Evolutionary conservation across 1,140 invertebrate genomes (phyloP).

Genomic region (Nasonia longicornis): DNA sequence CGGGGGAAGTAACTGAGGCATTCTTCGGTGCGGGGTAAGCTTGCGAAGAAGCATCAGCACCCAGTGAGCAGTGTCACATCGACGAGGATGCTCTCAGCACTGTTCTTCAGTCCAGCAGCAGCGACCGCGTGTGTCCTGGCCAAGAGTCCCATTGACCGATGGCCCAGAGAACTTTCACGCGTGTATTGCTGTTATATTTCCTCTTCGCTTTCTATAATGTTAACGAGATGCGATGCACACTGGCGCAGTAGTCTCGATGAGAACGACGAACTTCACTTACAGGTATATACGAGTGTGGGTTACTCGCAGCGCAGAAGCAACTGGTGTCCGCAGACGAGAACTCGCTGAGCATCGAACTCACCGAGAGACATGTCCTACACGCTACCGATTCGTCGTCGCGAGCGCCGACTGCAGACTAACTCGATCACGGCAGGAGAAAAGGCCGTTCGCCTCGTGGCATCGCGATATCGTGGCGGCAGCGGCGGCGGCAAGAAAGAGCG

Average conservation of each 20-base stretch:
- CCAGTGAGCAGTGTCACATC: neutral
- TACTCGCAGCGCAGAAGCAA: neutral
- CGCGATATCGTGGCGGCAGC: neutral
- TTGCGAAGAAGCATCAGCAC: neutral
- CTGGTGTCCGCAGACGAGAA: neutral
- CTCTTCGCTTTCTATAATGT: neutral
- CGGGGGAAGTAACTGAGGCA: neutral
- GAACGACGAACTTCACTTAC: no score
- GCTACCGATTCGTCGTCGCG: neutral
- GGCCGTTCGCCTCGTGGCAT: slow-evolving; percentile 1
- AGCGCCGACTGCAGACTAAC: neutral
- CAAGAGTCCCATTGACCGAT: no score
- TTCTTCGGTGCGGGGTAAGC: neutral
- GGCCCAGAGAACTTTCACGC: no score
- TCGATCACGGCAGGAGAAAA: neutral
- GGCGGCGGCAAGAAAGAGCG: neutral
- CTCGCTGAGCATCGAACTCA: slow-evolving; percentile 23
- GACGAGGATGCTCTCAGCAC: neutral
- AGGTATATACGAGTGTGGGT: no score
- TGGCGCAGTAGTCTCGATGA: no score
- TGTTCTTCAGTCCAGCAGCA: neutral
- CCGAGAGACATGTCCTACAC: neutral
- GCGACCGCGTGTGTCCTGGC: neutral
- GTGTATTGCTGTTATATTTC: neutral
- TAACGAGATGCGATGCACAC: neutral